These are phyloP conservation scores for Morus bassanus DNA, from an alignment of 2,797 vertebrate genomes.

Conservation along the genomic window DNA sequence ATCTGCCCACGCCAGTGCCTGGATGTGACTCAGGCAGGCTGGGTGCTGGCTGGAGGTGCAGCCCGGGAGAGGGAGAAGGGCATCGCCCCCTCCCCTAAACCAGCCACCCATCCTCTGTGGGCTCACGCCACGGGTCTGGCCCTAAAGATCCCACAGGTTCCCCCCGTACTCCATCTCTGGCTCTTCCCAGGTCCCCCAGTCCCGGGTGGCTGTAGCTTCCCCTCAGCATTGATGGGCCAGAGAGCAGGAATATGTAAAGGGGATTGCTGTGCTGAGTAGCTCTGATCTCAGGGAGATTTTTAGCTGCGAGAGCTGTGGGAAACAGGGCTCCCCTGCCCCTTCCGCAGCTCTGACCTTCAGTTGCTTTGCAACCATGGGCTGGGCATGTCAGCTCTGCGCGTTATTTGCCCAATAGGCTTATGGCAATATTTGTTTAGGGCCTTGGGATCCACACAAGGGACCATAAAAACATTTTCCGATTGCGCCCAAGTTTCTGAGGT, in stretches of 20 bases:
- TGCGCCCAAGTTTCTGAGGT: not conserved
- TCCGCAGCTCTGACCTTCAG: not conserved
- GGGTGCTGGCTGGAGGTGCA: not conserved
- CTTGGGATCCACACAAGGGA: not conserved
- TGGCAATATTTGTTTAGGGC: slow-evolving; percentile 10
- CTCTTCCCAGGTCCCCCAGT: rapidly evolving
- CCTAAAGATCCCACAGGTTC: not conserved
- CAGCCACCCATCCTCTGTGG: rapidly evolving
- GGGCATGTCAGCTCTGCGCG: not conserved
- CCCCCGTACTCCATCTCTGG: rapidly evolving
- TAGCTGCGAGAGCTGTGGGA: not conserved
- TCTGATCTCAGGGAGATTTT: not conserved
- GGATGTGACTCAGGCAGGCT: not conserved
- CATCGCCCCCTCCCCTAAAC: not conserved
- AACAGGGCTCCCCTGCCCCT: not conserved
- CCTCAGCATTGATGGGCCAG: not conserved
- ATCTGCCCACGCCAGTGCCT: not conserved
- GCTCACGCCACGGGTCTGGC: rapidly evolving
- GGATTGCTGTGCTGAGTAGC: rapidly evolving
- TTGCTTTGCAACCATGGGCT: not conserved
- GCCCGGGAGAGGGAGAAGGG: not conserved
- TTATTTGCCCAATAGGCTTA: not conserved
- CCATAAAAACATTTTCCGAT: not conserved
- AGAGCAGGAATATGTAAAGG: rapidly evolving
- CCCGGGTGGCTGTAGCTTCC: rapidly evolving